Evolutionary conservation across 2,888 invertebrate genomes (phyloP).

Genomic region (Trachelus iudaicus): DNA sequence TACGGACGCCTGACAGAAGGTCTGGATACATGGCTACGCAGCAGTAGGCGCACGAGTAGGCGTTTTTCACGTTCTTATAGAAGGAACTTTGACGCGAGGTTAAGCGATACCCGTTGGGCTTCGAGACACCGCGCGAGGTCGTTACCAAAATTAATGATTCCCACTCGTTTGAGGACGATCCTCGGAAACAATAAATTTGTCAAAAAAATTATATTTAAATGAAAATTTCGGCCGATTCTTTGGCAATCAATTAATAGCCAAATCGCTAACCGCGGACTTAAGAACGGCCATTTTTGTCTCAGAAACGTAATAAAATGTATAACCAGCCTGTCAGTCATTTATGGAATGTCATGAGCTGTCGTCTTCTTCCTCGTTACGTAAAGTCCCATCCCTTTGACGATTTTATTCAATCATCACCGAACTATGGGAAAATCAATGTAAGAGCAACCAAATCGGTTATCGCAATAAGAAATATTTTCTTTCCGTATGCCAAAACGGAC

Average conservation of each 20-base stretch:
- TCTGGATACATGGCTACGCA: neutral
- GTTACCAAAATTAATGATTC: neutral
- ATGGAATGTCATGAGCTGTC: neutral
- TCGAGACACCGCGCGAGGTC: neutral
- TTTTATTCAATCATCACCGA: neutral
- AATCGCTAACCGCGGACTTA: slow-evolving; percentile 11
- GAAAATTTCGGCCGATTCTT: neutral
- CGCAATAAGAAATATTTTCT: neutral
- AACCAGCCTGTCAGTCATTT: neutral
- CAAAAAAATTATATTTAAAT: neutral
- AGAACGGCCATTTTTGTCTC: slow-evolving; percentile 13
- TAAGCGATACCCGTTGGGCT: neutral
- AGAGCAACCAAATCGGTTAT: neutral
- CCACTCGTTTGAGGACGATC: neutral
- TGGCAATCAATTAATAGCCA: slow-evolving; percentile 24
- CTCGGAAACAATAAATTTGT: neutral
- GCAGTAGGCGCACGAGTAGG: neutral
- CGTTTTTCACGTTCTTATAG: neutral
- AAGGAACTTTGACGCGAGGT: slow-evolving; percentile 1
- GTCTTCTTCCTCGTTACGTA: neutral
- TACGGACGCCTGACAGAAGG: too few species aligned
- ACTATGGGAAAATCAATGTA: neutral
- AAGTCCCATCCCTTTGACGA: neutral
- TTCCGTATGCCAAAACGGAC: neutral
- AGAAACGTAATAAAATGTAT: slow-evolving; percentile 1